phyloP scores from a whole-genome alignment of 2,888 invertebrate species.

The Acrobasis consociella region DNA sequence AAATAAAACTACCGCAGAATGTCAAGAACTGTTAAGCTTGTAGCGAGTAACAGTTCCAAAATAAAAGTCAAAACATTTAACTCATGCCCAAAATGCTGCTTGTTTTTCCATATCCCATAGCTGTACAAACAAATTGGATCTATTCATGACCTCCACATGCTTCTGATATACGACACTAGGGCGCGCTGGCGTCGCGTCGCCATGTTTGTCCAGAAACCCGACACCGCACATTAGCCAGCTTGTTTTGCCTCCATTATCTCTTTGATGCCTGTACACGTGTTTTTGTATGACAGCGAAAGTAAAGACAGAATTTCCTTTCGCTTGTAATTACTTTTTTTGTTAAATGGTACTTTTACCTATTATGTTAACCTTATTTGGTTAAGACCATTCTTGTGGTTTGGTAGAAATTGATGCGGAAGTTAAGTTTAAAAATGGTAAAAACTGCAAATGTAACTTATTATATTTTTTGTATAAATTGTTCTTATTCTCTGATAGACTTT shows the following conservation, averaged over 20 bases:
- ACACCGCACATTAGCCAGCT: slow-evolving; percentile 76
- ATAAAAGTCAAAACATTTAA: slow-evolving; percentile 6
- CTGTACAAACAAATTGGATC: slow-evolving; percentile 64
- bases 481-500: too few species aligned
- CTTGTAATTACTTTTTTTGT: slow-evolving; percentile 16
- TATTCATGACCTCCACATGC: slow-evolving; percentile 75
- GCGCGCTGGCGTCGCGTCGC: slow-evolving; percentile 45
- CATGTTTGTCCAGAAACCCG: slow-evolving; percentile 72
- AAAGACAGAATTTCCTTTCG: slow-evolving; percentile 34
- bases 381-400: too few species aligned
- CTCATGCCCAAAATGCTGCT: slow-evolving; percentile 23
- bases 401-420: too few species aligned
- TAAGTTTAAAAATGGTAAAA: too few species aligned
- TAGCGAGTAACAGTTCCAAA: neutral
- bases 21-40: neutral
- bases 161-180: slow-evolving; percentile 68
- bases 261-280: slow-evolving; percentile 70
- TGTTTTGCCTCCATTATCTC: slow-evolving; percentile 81
- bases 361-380: too few species aligned
- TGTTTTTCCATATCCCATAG: slow-evolving; percentile 48
- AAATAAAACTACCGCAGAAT: neutral
- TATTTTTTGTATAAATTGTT: too few species aligned
- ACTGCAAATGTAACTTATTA: too few species aligned
- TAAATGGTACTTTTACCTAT: neutral
- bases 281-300: slow-evolving; percentile 33